Base-by-base conservation (phyloP, 2,113 vertebrate species). In the Tichodroma muraria region DNA sequence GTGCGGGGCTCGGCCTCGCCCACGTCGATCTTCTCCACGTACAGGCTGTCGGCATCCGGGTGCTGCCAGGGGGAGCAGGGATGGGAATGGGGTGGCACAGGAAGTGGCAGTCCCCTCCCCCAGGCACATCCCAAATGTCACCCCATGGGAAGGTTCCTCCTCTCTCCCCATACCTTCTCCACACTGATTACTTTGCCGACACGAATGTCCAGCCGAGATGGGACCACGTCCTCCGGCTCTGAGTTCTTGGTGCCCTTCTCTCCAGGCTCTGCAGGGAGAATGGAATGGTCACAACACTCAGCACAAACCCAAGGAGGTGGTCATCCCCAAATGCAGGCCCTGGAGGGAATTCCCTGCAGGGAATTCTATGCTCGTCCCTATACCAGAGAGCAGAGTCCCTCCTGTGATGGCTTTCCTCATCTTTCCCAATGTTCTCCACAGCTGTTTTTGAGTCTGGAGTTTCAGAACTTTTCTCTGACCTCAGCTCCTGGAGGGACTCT, bases 121-220 rank as follows among this genome's bases (percentile, higher is more conserved):
- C 7, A 4, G 15, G 22, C 3, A 14, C 17, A 3, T 15, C 3
- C 49, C 27, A 0, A 9, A 20, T 13, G 37, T 16, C 61, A 40
- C 56, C n/a, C 3, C 0, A 0, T 0, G 21, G 49, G 37, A 44
- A 47, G 87, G 57, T 25, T 1, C 1, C 3, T 49, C 27, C 35
- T 27, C 33, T 37, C 12, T 28, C 15, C 28, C 52, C 1, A 0
- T 96, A 99, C 99, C 98, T 98, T 99, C 37, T 98, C 98, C 93
- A 99, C 98, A 6, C 98, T 98, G 96, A 99, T 59, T 82, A 99
- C 83, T 97, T 97, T 99, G n/a, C 99, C 99, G 37, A 99, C 98
- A 1, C 99, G 98, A 83, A 99, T 98, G 95, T 99, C 99, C 96
- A 99, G 96, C 89, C 98, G 98, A 88, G 99, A 99, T 5, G 99